Evolutionary conservation across 2,797 vertebrate species (phyloP), one percentile per base, ranked within the genome.

Genomic region (Channallabes apus): DNA sequence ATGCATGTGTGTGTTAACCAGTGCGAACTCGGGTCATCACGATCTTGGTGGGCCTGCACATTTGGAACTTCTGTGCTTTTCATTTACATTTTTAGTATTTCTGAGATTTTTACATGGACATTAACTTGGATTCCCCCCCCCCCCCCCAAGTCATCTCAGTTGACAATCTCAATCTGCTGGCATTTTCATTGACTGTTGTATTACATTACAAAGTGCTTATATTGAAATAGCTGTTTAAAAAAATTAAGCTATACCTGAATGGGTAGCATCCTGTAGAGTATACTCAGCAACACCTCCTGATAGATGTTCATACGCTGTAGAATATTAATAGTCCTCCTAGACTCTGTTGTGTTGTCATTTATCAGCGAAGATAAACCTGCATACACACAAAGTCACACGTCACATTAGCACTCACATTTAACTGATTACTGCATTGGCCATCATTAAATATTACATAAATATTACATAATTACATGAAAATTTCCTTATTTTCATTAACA

Each of bases 261-360:
- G 86, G 97, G 97, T 85, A 99, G 93, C 87, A 94, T 86, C 93
- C 96, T 96, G 93, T 99, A 99, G 87, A 99, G 94, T 90, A 97
- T 90, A 83, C 97, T 95, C 91, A 99, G 97, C 88, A 99, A 94
- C 90, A 99, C 96, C 91, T 99, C 98, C 89, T 99, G 98, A 94
- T 99, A 99, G 92, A 99, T 96, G 93, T 99, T 99, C 97, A 99
- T 99, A 89, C 97, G 95, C 91, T 98, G 96, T 76, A 99, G 96
- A 91, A 99, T 96, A 93, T 99, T 99, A 93, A 99, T 97, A 89
- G 97, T 99, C 93, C 96, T 96, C 94, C 96, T 96, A 90, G 98
- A 99, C 93, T 99, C 98, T 54, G 98, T 99, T 94, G 95, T 94
- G 94, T 99, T 99, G 94, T 99, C 98, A 91, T 97, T 95, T 92